These are phyloP conservation scores for Homarus gammarus DNA, from an alignment of 2,888 invertebrate genomes.

Conservation along the genomic window DNA sequence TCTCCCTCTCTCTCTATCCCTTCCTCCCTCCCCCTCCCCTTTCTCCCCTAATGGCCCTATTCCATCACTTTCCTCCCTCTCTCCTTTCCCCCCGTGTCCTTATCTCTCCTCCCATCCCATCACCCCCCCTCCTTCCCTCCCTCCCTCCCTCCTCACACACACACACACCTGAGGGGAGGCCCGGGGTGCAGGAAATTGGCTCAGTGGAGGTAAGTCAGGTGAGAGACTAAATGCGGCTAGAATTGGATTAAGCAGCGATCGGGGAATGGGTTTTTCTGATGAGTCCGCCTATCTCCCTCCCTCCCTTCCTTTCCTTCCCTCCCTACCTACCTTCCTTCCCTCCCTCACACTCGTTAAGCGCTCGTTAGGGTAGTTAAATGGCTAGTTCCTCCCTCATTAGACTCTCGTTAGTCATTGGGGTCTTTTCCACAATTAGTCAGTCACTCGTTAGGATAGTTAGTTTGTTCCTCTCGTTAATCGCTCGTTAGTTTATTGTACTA, in stretches of 20 bases:
- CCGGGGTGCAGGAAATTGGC: conserved; percentile 21
- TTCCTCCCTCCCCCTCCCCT: background rate
- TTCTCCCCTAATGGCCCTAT: background rate
- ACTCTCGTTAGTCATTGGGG: no score
- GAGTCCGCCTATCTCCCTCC: conserved; percentile 1
- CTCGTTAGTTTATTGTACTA: background rate
- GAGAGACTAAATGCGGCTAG: conserved; percentile 57
- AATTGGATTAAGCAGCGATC: conserved; percentile 59
- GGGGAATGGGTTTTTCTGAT: conserved; percentile 41
- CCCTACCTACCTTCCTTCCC: conserved; percentile 25
- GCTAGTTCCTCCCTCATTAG: background rate
- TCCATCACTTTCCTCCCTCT: background rate
- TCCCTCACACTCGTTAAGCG: background rate
- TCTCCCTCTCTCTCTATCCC: background rate
- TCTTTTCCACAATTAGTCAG: no score
- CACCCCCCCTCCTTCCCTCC: background rate
- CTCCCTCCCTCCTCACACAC: background rate
- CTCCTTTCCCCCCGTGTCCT: background rate
- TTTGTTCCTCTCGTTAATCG: background rate
- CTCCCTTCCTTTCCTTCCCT: conserved; percentile 27
- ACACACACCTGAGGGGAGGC: conserved; percentile 13
- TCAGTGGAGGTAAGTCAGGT: conserved; percentile 58
- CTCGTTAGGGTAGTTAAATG: no score
- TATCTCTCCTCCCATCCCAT: background rate
- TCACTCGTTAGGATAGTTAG: background rate